Base-by-base conservation (phyloP, 2,888 invertebrate species). In the Ligdia adustata region DNA sequence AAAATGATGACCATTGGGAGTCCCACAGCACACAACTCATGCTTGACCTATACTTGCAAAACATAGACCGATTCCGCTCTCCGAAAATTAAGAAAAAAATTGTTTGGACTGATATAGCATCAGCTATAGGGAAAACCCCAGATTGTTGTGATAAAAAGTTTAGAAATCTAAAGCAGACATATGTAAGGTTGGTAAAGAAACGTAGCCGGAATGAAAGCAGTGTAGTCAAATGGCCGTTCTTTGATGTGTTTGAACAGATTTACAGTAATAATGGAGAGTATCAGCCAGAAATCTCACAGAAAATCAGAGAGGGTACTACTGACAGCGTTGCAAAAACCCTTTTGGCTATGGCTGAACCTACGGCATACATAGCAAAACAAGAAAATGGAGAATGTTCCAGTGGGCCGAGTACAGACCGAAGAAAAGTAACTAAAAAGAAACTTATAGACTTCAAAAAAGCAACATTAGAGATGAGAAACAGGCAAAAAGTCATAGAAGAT, bases 61-160 rank as follows among this genome's bases (percentile, higher is more conserved):
- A 90, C 29, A 51, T 86, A 39, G 83, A 86, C 2, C 80, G 80
- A 53, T 90, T 90, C 50, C 68, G 88, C 43, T 84, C 82, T 50
- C 86, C 87, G 6, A 88, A 88, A 74, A 81, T 87, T 1, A 86
- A 77, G 35, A 90, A 90, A 64, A 90, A 87, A 48, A 84, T 79
- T 72, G 74, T 89, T 0, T 90, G 90, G 90, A 65, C 75, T 0
- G 83, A 87, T 5, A 85, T 89, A 16, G 72, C 78, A 0, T 72
- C 71, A 33, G 72, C 70, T 1, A 72, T 89, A 1, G 84, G 83
- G 0, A 85, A 86, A 63, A 73, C 78, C 1, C 83, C 89, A 1
- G 84, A 87, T 5, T 72, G 77, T 37, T 90, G 89, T 58, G 88
- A 89, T 52, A 89, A 87, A 54, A 90, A 90, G 56, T 89, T 89